Percentiles rank a stretch among this genome's conserved stretches.
Evolutionary conservation across 2,113 vertebrate genomes (phyloP).

Genomic region (Neolamprologus brichardi): DNA sequence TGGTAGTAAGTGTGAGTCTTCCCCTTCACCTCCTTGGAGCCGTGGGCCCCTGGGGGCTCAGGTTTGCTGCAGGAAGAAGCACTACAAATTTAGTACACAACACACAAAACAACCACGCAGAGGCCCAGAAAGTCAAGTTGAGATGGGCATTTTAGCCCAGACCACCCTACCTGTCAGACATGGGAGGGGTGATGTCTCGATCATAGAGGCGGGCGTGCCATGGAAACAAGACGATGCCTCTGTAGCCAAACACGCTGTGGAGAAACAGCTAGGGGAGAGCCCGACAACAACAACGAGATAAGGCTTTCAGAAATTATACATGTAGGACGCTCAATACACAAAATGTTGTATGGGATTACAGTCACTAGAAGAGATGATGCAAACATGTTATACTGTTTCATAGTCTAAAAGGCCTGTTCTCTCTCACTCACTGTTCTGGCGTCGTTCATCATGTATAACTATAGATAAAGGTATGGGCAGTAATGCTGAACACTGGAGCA

Average conservation of each 20-base stretch:
- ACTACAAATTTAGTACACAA: background rate
- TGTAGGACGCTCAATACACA: background rate
- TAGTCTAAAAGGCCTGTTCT: background rate
- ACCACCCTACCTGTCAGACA: conserved; percentile 80
- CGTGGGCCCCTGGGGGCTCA: conserved; percentile 78
- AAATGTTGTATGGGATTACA: conserved; percentile 11
- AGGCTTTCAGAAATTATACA: background rate
- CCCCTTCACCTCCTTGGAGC: conserved; percentile 94
- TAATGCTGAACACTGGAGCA: background rate
- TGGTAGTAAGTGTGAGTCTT: conserved; percentile 98
- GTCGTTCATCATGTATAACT: background rate
- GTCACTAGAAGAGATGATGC: background rate
- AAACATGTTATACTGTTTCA: background rate
- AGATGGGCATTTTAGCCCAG: background rate
- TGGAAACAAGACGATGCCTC: conserved; percentile 93
- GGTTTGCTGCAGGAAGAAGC: conserved; percentile 51
- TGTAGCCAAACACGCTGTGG: conserved; percentile 95
- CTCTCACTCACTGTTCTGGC: background rate
- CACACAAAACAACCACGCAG: background rate
- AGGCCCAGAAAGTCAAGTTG: background rate
- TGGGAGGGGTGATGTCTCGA: conserved; percentile 84
- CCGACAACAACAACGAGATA: background rate
- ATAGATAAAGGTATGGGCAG: background rate
- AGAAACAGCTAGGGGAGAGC: conserved; percentile 84
- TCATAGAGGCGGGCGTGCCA: conserved; percentile 98